Evolutionary conservation across 64 coral and sea anemone species (phyloP).

Genomic region (Dendronephthya gigantea): DNA sequence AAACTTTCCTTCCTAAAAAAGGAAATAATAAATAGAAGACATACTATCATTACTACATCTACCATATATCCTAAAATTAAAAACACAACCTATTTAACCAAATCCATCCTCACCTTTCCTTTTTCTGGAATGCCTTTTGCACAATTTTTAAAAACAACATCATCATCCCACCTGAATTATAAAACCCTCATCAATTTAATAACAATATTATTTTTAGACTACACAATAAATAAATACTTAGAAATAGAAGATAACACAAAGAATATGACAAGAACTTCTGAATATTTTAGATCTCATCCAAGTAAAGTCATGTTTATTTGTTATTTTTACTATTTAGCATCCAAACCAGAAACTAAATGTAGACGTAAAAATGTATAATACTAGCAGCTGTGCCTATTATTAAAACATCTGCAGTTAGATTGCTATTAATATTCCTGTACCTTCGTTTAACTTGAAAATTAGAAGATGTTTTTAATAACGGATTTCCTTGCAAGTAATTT

Average conservation of each 20-base stretch:
- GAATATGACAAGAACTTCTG: no score
- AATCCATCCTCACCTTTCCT: conserved; percentile 59
- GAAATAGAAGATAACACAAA: no score
- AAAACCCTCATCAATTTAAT: not conserved
- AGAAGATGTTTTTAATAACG: conserved; percentile 63
- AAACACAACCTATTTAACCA: no score
- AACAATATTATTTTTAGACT: no score
- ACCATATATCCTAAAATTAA: no score
- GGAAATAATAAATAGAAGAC: not conserved
- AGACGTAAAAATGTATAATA: no score
- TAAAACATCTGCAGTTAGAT: not conserved
- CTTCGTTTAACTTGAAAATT: conserved; percentile 95
- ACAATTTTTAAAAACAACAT: conserved; percentile 98
- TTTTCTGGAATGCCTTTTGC: conserved; percentile 63
- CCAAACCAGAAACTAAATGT: no score
- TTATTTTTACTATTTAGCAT: no score
- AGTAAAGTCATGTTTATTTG: no score
- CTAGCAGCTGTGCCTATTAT: no score
- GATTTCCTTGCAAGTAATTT: conserved; percentile 94
- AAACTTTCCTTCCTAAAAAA: conserved; percentile 74
- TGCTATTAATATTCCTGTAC: conserved; percentile 18
- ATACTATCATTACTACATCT: not conserved
- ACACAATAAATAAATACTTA: no score
- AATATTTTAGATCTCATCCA: no score
- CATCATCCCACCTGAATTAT: conserved; percentile 82